Conservation (phyloP, 1,140 invertebrate species). For the Polypedilum pembai region DNA sequence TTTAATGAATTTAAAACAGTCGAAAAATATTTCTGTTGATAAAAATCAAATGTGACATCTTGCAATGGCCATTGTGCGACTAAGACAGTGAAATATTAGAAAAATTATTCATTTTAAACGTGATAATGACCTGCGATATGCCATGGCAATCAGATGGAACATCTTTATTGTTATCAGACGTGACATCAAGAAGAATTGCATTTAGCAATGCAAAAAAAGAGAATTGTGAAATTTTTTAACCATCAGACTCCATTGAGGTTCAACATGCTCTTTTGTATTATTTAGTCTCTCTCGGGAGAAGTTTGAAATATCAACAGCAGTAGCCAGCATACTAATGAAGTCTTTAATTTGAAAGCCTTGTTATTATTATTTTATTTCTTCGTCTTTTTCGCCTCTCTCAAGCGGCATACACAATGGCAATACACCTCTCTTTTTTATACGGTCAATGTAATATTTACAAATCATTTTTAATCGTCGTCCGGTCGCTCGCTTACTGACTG, state of each 20-base stretch:
- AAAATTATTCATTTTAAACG: constrained; percentile 19
- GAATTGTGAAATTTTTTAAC: neutral
- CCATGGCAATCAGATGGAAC: too few species aligned
- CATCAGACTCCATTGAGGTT: neutral
- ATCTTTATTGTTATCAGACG: too few species aligned
- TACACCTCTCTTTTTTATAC: too few species aligned
- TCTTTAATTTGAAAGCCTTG: neutral
- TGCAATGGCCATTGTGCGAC: too few species aligned
- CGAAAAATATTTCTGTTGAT: too few species aligned
- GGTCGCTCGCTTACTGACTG: too few species aligned
- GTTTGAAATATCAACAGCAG: constrained; percentile 10
- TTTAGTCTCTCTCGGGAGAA: neutral
- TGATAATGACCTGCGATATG: neutral
- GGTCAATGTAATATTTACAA: too few species aligned
- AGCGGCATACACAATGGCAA: neutral
- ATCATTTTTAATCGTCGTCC: too few species aligned
- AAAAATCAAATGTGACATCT: too few species aligned
- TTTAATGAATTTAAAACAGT: too few species aligned
- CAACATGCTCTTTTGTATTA: neutral
- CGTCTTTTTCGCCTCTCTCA: neutral
- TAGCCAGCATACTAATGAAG: constrained; percentile 11
- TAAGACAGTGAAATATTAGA: neutral
- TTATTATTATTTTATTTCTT: neutral
- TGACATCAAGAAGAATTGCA: neutral
- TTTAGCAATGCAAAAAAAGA: neutral